Percentiles rank a stretch among this genome's conserved stretches.
Conservation (phyloP, 2,113 vertebrate genomes). For the Cryptotis parvus region DNA sequence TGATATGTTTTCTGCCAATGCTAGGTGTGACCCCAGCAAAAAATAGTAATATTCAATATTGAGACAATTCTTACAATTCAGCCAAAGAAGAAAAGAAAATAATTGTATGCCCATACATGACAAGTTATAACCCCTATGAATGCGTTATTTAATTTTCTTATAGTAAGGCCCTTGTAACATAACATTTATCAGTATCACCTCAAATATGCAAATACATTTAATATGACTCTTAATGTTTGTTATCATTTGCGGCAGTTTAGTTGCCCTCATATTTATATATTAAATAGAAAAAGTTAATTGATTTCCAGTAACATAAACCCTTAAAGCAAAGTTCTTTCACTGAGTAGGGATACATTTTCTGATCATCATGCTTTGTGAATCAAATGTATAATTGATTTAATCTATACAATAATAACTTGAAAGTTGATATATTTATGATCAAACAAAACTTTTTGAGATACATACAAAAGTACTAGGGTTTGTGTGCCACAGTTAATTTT, state of each 20-base stretch:
- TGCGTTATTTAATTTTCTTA: no score
- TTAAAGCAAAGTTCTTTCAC: neutral
- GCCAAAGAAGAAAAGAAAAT: neutral
- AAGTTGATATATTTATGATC: neutral
- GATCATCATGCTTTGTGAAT: neutral
- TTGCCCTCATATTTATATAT: neutral
- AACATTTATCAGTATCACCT: no score
- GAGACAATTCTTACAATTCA: neutral
- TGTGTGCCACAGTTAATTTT: neutral
- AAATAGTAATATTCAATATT: no score
- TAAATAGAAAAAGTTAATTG: neutral
- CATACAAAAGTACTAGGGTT: neutral
- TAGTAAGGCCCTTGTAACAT: no score
- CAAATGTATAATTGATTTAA: no score
- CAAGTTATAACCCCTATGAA: no score
- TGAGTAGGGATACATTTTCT: neutral
- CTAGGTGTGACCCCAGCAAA: no score
- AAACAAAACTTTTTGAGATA: neutral
- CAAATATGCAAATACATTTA: no score
- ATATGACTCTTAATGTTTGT: neutral
- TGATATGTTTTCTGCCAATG: no score
- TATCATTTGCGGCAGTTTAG: neutral
- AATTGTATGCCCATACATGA: neutral
- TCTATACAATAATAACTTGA: no score
- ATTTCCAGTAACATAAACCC: neutral